Conservation (phyloP, 2,888 invertebrate genomes). For the Latrodectus hesperus region DNA sequence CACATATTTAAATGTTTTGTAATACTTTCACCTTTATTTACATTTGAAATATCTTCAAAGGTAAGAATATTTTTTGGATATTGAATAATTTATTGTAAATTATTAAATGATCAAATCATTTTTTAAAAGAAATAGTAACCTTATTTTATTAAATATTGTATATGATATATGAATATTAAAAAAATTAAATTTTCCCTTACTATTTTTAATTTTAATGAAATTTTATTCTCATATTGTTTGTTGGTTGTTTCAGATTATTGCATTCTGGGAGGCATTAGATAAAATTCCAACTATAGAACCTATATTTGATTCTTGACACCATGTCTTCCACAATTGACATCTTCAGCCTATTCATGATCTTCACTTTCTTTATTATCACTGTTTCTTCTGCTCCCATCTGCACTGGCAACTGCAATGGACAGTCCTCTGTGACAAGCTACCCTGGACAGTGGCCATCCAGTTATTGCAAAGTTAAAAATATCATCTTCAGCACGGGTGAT, state of each 20-base stretch:
- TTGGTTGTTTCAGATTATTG: constrained; percentile 10
- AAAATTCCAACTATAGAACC: not conserved
- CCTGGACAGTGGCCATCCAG: constrained; percentile 70
- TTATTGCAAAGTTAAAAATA: constrained; percentile 68
- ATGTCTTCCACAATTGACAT: constrained; percentile 15
- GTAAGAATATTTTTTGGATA: constrained; percentile 9
- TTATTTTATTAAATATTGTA: no score
- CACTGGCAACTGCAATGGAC: constrained; percentile 23
- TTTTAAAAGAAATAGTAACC: no score
- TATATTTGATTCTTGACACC: not conserved
- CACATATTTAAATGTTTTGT: constrained; percentile 2
- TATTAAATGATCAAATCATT: not conserved
- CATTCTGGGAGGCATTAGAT: not conserved
- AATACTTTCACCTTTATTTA: not conserved
- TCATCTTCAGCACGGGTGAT: constrained; percentile 60
- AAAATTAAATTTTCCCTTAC: no score
- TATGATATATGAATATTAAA: no score
- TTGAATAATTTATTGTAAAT: constrained; percentile 6
- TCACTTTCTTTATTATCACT: constrained; percentile 32
- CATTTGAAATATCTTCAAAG: no score
- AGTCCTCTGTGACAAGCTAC: constrained; percentile 39
- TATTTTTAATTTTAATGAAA: not conserved
- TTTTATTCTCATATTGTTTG: not conserved
- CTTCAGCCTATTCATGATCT: constrained; percentile 9
- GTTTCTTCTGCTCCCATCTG: constrained; percentile 53